These are phyloP conservation scores for Centroberyx gerrardi DNA, from an alignment of 2,797 vertebrate genomes.

Conservation along the genomic window DNA sequence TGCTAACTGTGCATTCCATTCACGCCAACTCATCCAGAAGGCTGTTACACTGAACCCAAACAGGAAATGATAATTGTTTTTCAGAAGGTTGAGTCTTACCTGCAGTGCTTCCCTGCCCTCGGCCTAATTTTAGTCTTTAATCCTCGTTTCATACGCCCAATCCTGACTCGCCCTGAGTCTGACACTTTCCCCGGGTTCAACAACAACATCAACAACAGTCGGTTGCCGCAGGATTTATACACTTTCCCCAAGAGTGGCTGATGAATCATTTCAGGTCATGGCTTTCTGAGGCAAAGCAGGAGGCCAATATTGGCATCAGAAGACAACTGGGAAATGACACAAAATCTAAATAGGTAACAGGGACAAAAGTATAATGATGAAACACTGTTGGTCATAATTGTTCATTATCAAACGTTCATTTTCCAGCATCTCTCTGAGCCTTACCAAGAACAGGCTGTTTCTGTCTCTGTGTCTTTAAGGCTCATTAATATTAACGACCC, in stretches of 20 bases:
- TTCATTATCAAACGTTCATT: not conserved
- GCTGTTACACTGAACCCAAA: slow-evolving; percentile 59
- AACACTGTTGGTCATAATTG: not conserved
- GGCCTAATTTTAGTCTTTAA: slow-evolving; percentile 71
- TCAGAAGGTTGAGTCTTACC: slow-evolving; percentile 44
- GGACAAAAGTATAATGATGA: slow-evolving; percentile 6
- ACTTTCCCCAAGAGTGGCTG: slow-evolving; percentile 23
- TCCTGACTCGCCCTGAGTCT: slow-evolving; percentile 73
- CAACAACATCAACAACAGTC: slow-evolving; percentile 45
- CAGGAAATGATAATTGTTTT: slow-evolving; percentile 78
- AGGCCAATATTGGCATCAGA: slow-evolving; percentile 49
- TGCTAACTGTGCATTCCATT: slow-evolving; percentile 72
- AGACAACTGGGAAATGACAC: slow-evolving; percentile 21
- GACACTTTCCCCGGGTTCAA: slow-evolving; percentile 56
- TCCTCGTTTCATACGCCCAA: slow-evolving; percentile 59
- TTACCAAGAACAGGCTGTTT: no score
- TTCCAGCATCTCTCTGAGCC: no score
- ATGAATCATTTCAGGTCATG: slow-evolving; percentile 52
- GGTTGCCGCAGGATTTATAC: not conserved
- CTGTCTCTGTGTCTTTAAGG: no score
- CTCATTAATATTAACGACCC: no score
- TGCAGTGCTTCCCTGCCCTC: slow-evolving; percentile 50
- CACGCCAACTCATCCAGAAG: slow-evolving; percentile 59
- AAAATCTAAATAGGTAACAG: slow-evolving; percentile 1
- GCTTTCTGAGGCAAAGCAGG: slow-evolving; percentile 52